Evolutionary conservation across 2,888 invertebrate genomes (phyloP), one percentile per base, ranked within the genome.

Genomic region (Ichneumon xanthorius): DNA sequence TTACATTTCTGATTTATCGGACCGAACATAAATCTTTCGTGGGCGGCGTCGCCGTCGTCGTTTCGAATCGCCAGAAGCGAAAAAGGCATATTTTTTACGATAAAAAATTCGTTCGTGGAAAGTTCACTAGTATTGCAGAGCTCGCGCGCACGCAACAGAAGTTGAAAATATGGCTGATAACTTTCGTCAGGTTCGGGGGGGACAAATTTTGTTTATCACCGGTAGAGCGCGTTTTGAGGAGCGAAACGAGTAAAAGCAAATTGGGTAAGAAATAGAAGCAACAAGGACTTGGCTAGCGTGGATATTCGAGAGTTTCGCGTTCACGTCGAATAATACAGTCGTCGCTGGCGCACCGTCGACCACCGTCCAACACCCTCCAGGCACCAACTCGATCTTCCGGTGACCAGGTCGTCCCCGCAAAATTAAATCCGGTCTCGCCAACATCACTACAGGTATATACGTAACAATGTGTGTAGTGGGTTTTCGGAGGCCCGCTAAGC

Each of bases 1-100:
- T 76, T 86, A 82, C 88, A 82, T 86, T 85, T 88, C 80, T 87
- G 87, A 89, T 89, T 88, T 87, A 83, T 85, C 73, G 87, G 63
- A 85, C 78, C 70, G 76, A 48, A 70, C 63, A 82, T 76, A 76
- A 82, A 82, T 76, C 53, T n/a, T 63, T 22, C 33, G 76, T 11
- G 53, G 67, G 61, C 53, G 63, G 70, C 37, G 53, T 55, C 73
- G 33, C 16, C 61, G 30, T 61, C 61, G 61, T 61, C 61, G 73
- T 80, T 45, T 4, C 72, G 75, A 71, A 81, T 81, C 72, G 72
- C 70, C 33, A 61, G 30, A 30, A 53, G 68, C 58, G 26, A 76
- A 75, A 63, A 50, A 45, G 40, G 70, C 75, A 50, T 81, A 81
- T 81, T 68, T 75, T 58, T 68, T 75, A 26, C 55, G 22, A 58